A percentile compares a stretch with the other conserved stretches of the same genome.
phyloP scores from a whole-genome alignment of 2,113 vertebrate species.

The Amphilophus citrinellus region DNA sequence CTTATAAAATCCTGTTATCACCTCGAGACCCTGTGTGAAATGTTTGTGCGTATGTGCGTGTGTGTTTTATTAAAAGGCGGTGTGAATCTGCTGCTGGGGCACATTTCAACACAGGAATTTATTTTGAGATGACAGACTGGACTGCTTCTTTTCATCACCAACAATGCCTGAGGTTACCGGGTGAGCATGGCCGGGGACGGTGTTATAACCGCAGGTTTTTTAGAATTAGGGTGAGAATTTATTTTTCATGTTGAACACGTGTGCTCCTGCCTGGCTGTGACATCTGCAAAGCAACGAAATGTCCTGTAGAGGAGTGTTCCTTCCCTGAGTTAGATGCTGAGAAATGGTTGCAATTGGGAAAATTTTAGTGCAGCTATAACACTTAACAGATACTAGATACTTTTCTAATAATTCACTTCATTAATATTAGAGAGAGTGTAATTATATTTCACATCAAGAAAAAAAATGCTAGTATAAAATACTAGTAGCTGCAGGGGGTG shows the following conservation, averaged over 20 bases:
- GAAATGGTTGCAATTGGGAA: neutral
- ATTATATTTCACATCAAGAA: neutral
- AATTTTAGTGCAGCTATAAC: neutral
- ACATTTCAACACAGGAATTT: constrained; percentile 48
- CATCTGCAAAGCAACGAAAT: constrained; percentile 1
- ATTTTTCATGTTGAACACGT: constrained; percentile 51
- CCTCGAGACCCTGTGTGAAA: constrained; percentile 60
- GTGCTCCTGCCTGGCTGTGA: constrained; percentile 24
- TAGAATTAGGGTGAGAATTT: constrained; percentile 24
- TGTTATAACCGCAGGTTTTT: constrained; percentile 31
- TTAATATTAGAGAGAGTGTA: neutral
- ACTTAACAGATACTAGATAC: neutral
- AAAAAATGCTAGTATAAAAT: neutral
- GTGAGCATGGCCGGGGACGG: constrained; percentile 16
- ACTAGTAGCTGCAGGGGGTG: too few relatives aligned
- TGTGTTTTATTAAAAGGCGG: constrained; percentile 58
- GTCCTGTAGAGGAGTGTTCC: neutral
- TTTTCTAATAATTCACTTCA: neutral
- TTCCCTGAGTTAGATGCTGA: neutral
- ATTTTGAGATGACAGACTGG: constrained; percentile 51
- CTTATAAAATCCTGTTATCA: constrained; percentile 72
- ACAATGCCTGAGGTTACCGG: constrained; percentile 32
- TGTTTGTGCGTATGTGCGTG: constrained; percentile 32
- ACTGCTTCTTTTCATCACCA: constrained; percentile 46
- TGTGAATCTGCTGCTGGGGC: constrained; percentile 51